Evolutionary conservation across 2,888 invertebrate species (phyloP), one percentile per base, ranked within the genome.

Genomic region (Aricia artaxerxes): DNA sequence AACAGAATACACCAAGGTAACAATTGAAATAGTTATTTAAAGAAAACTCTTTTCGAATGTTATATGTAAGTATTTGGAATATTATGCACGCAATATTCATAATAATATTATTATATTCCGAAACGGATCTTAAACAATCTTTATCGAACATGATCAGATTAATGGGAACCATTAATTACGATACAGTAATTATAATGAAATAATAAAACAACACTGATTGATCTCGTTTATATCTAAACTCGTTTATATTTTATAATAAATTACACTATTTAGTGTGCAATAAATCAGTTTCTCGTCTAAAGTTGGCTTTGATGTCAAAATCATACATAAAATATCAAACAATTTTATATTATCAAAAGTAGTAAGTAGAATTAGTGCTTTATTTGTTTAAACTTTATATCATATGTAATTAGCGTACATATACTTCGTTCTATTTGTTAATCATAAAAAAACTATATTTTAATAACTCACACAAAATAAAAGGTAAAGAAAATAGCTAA

Each of bases 271-370:
- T 85, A 83, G 85, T 85, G 85, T 86, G 85, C 85, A 82, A 86
- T 89, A 89, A 90, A 90, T 89, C 87, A 87, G 84, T 84, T 84
- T 82, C 84, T 73, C 73, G 60, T 78, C 78, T 75, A 61, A 16
- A 40, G 24, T 16, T 40, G 60, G 7, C 44, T 84, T 82, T 81
- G 84, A 86, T 87, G 85, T 89, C 57, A 57, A 24, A 7, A 6
- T 11, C 13, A 76, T 35, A 73, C 24, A 73, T 44, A 24, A 16
- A 73, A 13, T 5, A 35, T 38, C 35, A 1, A 72, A 57, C 57
- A 57, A 49, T 49, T 9, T 3, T 49, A 11, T 49, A 49, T 49
- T 49, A 3, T 49, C 2, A 44, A 44, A 49, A 11, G 9, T 49
- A 49, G 2, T 49, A 2, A 2, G 9, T 24, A 24, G 24, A 24